Conservation (phyloP, 2,888 invertebrate genomes). For the Drosophila leonis region DNA sequence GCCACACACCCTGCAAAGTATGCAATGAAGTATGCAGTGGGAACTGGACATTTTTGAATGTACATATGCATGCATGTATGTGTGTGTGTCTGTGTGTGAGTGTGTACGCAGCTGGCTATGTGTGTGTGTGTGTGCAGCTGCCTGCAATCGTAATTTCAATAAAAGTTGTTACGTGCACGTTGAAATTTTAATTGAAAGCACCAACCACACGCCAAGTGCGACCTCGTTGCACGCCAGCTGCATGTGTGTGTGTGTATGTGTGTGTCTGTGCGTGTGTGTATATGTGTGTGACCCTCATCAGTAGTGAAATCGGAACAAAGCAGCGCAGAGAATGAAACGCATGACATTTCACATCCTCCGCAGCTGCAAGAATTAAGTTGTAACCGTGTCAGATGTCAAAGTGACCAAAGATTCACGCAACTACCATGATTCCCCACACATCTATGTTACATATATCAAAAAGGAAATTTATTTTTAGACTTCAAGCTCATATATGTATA, state of each 20-base stretch:
- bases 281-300: constrained; percentile 72
- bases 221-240: constrained; percentile 62
- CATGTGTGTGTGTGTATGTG: constrained; percentile 43
- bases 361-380: constrained; percentile 50
- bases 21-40: constrained; percentile 54
- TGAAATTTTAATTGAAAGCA: constrained; percentile 82
- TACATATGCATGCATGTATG: not conserved
- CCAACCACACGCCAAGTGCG: constrained; percentile 60
- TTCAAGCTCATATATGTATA: not conserved
- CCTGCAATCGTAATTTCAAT: constrained; percentile 79
- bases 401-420: constrained; percentile 17
- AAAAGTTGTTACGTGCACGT: constrained; percentile 80
- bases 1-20: constrained; percentile 31
- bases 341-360: constrained; percentile 47
- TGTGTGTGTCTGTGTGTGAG: constrained; percentile 6
- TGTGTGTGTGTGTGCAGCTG: constrained; percentile 49
- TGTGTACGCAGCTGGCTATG: not conserved
- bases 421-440: not conserved
- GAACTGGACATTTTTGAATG: constrained; percentile 54
- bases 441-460: not conserved
- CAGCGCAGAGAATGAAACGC: constrained; percentile 44
- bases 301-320: constrained; percentile 59
- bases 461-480: not conserved
- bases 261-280: constrained; percentile 66
- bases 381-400: constrained; percentile 29